Base-by-base conservation (phyloP, 2,797 vertebrate species). In the Gymnoscopelus microlampas region DNA sequence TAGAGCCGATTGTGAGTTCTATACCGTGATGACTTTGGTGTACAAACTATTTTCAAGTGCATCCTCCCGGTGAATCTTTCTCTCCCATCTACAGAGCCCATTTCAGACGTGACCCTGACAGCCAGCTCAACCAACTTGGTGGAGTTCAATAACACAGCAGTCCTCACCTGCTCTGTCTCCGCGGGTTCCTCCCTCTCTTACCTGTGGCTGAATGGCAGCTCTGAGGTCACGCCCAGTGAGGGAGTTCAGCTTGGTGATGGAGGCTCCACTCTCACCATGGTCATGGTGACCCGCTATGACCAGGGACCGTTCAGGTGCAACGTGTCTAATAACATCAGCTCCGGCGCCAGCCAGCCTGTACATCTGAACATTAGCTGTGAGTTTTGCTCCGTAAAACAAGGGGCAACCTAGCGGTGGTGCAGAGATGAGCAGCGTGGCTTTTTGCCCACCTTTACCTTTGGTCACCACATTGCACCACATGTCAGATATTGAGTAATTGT, bases 351-450 rank as follows among this genome's bases (percentile, higher is more conserved):
- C 53, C 0, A 0, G 0, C 3, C 68, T 3, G 12, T 91, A 0
- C 1, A 3, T 29, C 87, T 95, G 24, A 84, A 61, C 65, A 65
- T 95, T 78, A 92, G 70, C 84, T 94, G 93, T 94, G 70, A 92
- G 93, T 93, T 80, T 66, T 1, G 10, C n/a, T 12, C 59, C 12
- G 53, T 39, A 39, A 8, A 39, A 8, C 5, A 6, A 39, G 19
- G 35, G 35, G 35, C 39, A 44, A 44, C 9, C 39, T 44, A 44
- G 39, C 8, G 9, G 39, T 44, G 9, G 2, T 44, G 9, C 35
- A 44, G 39, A 44, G 39, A 44, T 44, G 39, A 44, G 39, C 7
- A 44, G 39, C 5, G 9, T 44, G 9, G 39, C 39, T 44, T 5
- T 35, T 35, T 35, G 5, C 32, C 32, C 5, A 35, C 32, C 32